A percentile compares a stretch with the other conserved stretches of the same genome.
Evolutionary conservation across 2,888 invertebrate species (phyloP).

Genomic region (Smittia aterrima): DNA sequence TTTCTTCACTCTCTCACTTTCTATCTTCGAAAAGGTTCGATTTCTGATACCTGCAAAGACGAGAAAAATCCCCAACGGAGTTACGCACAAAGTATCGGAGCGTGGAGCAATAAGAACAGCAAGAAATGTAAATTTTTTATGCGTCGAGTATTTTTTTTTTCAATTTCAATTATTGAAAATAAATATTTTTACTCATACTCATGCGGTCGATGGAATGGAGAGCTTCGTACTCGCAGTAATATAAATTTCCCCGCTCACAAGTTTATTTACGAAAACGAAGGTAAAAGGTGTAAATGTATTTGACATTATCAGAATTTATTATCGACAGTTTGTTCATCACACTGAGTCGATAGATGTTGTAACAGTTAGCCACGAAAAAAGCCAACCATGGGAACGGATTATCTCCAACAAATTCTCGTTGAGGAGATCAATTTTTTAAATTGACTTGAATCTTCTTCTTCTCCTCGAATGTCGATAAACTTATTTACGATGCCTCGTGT

Average conservation of each 20-base stretch:
- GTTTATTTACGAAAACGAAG: neutral
- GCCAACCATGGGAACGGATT: neutral
- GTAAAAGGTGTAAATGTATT: conserved; percentile 38
- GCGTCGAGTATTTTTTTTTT: conserved; percentile 27
- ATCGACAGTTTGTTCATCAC: conserved; percentile 22
- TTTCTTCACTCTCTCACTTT: neutral
- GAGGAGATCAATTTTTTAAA: neutral
- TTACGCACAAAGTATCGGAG: neutral
- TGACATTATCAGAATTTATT: conserved; percentile 41
- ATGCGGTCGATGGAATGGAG: neutral
- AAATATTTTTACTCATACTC: conserved; percentile 26
- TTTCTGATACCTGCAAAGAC: conserved; percentile 1
- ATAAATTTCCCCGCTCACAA: conserved; percentile 20
- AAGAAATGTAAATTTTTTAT: conserved; percentile 40
- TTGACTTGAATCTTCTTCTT: neutral
- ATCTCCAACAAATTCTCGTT: neutral
- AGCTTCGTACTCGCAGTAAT: conserved; percentile 28
- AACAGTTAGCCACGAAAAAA: conserved; percentile 3
- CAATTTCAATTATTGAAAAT: conserved; percentile 42
- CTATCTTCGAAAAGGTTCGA: conserved; percentile 25
- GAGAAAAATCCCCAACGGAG: conserved; percentile 28
- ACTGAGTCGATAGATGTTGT: conserved; percentile 6
- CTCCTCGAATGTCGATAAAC: neutral
- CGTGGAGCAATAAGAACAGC: neutral
- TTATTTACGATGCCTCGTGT: neutral